A percentile compares a stretch with the other conserved stretches of the same genome.
Evolutionary conservation across 2,888 invertebrate species (phyloP).

Genomic region (Ormyrus pomaceus): DNA sequence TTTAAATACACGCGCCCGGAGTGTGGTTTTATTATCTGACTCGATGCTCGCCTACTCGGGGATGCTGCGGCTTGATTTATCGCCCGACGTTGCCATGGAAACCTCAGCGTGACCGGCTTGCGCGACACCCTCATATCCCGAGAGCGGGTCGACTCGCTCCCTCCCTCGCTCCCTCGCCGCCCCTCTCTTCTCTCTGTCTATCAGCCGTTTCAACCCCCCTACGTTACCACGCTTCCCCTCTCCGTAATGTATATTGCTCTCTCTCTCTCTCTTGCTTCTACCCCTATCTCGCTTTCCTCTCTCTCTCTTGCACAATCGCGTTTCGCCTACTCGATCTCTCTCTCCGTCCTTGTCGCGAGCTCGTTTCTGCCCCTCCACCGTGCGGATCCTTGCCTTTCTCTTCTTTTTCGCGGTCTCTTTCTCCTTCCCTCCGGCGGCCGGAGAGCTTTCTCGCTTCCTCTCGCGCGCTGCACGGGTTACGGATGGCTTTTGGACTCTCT

Average conservation of each 20-base stretch:
- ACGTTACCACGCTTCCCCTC: neutral
- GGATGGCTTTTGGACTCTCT: slow-evolving; percentile 53
- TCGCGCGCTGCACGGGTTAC: slow-evolving; percentile 13
- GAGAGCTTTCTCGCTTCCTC: slow-evolving; percentile 18
- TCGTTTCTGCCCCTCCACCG: slow-evolving; percentile 47
- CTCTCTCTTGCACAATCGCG: slow-evolving; percentile 51
- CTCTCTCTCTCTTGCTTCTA: neutral
- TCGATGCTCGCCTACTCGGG: slow-evolving; percentile 59
- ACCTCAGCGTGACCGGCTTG: slow-evolving; percentile 75
- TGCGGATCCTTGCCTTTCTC: slow-evolving; percentile 50
- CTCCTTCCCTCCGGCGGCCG: slow-evolving; percentile 11
- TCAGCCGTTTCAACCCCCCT: slow-evolving; percentile 43
- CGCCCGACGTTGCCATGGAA: slow-evolving; percentile 73
- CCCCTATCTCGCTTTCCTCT: neutral
- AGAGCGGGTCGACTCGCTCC: slow-evolving; percentile 64
- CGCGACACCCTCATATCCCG: slow-evolving; percentile 74
- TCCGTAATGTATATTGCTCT: too few relatives aligned
- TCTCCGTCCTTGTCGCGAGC: slow-evolving; percentile 41
- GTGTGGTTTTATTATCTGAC: slow-evolving; percentile 59
- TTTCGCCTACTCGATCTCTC: slow-evolving; percentile 49
- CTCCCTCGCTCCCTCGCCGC: slow-evolving; percentile 23
- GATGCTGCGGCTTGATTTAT: slow-evolving; percentile 72
- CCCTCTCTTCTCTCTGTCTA: slow-evolving; percentile 16
- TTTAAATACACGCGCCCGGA: slow-evolving; percentile 57
- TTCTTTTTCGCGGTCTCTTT: slow-evolving; percentile 40